Evolutionary conservation across 2,113 vertebrate species (phyloP).

Genomic region (Platichthys stellatus): DNA sequence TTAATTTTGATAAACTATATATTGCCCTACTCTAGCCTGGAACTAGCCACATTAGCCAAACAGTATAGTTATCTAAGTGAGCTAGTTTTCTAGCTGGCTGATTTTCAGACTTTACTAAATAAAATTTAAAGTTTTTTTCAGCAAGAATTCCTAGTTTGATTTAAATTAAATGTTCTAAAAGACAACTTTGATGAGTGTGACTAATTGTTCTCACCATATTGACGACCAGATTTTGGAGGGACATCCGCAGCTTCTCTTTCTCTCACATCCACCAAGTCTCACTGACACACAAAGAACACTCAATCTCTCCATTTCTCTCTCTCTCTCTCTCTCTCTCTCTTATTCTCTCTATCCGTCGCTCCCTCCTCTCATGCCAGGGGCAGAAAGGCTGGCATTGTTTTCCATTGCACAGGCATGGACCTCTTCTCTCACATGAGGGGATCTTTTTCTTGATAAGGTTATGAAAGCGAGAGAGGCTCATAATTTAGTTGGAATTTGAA

Average conservation of each 20-base stretch:
- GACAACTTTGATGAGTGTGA: background rate
- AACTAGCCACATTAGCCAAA: too few relatives aligned
- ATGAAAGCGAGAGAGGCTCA: constrained; percentile 45
- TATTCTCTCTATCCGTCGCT: background rate
- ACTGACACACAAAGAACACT: constrained; percentile 44
- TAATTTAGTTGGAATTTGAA: constrained; percentile 47
- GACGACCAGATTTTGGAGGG: constrained; percentile 28
- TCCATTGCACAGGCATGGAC: constrained; percentile 23
- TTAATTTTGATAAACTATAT: too few relatives aligned
- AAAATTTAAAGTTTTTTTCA: too few relatives aligned
- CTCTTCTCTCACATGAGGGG: constrained; percentile 64
- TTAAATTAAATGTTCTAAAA: background rate
- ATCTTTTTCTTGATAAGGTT: constrained; percentile 33
- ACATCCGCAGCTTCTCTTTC: constrained; percentile 20
- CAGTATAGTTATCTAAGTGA: too few relatives aligned
- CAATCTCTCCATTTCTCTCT: constrained; percentile 1
- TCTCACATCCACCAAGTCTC: constrained; percentile 32
- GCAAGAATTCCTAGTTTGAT: background rate
- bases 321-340: constrained; percentile 2
- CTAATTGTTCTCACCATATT: constrained; percentile 36
- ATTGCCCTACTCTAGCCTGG: too few relatives aligned
- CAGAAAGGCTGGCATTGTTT: constrained; percentile 71
- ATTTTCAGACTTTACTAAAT: too few relatives aligned
- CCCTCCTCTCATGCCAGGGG: constrained; percentile 41
- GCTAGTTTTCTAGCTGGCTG: too few relatives aligned